phyloP scores from a whole-genome alignment of 1,140 invertebrate genomes.

The Belonocnema kinseyi region DNA sequence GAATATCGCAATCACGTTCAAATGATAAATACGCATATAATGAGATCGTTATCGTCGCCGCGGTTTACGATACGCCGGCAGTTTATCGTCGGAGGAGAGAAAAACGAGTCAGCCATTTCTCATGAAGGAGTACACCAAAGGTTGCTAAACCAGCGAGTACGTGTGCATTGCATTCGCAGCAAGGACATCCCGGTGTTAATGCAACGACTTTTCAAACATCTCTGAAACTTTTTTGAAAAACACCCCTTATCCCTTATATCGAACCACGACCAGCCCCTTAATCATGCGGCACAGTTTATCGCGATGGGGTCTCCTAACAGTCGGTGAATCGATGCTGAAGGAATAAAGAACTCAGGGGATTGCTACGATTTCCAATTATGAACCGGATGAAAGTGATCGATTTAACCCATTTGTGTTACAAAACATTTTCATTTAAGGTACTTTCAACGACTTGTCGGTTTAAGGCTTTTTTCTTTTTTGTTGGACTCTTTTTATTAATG shows the following conservation, averaged over 20 bases:
- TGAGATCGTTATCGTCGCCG: conserved; percentile 12
- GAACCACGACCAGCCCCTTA: not conserved
- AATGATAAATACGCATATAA: conserved; percentile 7
- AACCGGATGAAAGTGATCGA: not conserved
- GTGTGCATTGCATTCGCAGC: not conserved
- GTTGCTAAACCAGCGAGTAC: not conserved
- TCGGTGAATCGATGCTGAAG: not conserved
- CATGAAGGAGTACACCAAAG: not conserved
- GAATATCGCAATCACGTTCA: conserved; percentile 5
- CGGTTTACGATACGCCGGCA: conserved; percentile 11
- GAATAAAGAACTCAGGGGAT: not conserved
- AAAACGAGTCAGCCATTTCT: conserved; percentile 15
- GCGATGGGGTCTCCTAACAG: not conserved
- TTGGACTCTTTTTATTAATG: too few relatives aligned
- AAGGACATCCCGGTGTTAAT: not conserved
- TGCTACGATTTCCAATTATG: not conserved
- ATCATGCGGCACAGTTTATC: not conserved
- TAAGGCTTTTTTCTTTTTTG: not conserved
- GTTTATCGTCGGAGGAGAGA: not conserved
- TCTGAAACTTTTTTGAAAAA: not conserved
- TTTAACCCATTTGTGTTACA: not conserved
- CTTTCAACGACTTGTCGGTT: not conserved
- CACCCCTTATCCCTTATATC: conserved; percentile 4
- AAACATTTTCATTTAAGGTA: not conserved
- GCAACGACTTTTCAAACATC: conserved; percentile 9